A percentile compares a stretch with the other conserved stretches of the same genome.
Evolutionary conservation across 2,797 vertebrate species (phyloP).

Genomic region (Pempheris klunzingeri): DNA sequence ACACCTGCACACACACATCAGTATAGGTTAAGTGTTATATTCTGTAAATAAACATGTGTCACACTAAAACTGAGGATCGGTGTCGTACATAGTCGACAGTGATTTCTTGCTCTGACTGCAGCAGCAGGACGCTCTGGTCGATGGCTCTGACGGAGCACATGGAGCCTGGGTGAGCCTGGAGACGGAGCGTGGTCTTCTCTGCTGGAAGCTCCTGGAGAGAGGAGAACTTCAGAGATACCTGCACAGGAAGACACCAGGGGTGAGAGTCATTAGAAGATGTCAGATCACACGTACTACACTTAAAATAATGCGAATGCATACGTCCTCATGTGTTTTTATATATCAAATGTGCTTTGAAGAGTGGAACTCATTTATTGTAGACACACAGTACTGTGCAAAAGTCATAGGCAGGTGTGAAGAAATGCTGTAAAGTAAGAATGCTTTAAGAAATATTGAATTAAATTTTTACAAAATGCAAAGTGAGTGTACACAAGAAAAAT

Average conservation of each 20-base stretch:
- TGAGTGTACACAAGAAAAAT: no score
- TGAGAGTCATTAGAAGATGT: neutral
- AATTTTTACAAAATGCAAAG: no score
- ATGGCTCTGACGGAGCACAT: slow-evolving; percentile 90
- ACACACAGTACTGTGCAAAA: no score
- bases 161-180: slow-evolving; percentile 85
- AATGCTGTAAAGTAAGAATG: no score
- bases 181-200: slow-evolving; percentile 72
- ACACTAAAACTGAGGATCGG: neutral
- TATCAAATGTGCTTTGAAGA: neutral
- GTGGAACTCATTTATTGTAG: neutral
- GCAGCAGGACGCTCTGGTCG: slow-evolving; percentile 90
- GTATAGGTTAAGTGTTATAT: neutral
- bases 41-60: no score
- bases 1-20: slow-evolving; percentile 70
- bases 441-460: no score
- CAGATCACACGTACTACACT: neutral
- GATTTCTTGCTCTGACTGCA: slow-evolving; percentile 86
- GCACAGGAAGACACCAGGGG: slow-evolving; percentile 23
- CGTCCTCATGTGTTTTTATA: neutral
- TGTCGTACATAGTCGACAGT: slow-evolving; percentile 80
- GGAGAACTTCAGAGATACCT: slow-evolving; percentile 89
- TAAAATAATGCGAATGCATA: neutral
- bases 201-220: slow-evolving; percentile 83
- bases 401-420: no score